Evolutionary conservation across 2,888 invertebrate species (phyloP), one percentile per base, ranked within the genome.

Genomic region (Ischnus inquisitorius): DNA sequence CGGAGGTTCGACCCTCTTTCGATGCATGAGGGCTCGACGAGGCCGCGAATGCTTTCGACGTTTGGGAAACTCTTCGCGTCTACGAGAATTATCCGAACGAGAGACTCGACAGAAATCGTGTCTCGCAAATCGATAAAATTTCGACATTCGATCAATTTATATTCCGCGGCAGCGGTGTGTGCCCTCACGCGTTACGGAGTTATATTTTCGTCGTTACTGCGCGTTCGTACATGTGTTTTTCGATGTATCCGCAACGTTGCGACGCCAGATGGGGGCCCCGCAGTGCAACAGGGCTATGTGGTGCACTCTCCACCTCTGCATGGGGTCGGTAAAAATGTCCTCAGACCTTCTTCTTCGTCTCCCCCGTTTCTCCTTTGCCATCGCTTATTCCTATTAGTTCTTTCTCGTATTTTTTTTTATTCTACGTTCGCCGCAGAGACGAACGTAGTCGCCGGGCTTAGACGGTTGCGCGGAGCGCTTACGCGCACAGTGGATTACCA

Each of bases 291-390:
- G 6, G 34, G 19, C 51, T 51, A 19, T 79, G 60, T 83, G 84
- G 83, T 88, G 89, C 91, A 91, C 91, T 91, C 91, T 90, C 86
- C 88, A 60, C 74, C 92, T 91, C 90, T 87, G 91, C 91, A 91
- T 92, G 92, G 91, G 92, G 91, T 88, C 90, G 88, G 88, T 89
- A 88, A 90, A 91, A 90, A 90, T 87, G 88, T 88, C 87, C 79
- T 82, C 78, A 87, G 87, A 77, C 85, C 83, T 86, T 86, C 78
- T 83, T 79, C 85, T 82, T 68, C 65, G 71, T 82, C 83, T 78
- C 69, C 65, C 65, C 51, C 57, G 43, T 43, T n/a, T 54, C 74
- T 79, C 54, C 72, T 62, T 68, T 74, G 65, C 80, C 71, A 69
- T 78, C 71, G 57, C 46, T 64, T 43, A 54, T 41, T 72, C 8